Evolutionary conservation across 1,140 invertebrate species (phyloP).

Genomic region (Pygmarrhopalites habei): DNA sequence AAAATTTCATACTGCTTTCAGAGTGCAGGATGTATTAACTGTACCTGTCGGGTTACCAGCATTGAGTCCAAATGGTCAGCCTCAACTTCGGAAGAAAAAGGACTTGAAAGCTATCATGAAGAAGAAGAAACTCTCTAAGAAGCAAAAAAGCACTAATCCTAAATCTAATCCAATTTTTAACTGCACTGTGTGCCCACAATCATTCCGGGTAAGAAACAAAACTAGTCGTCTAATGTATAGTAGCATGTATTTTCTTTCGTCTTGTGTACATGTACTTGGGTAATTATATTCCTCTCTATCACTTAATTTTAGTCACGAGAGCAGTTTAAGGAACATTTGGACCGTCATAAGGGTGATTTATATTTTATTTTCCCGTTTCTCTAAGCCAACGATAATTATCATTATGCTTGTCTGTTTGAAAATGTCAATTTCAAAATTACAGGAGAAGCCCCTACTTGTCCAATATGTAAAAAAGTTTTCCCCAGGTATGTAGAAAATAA

Average conservation of each 20-base stretch:
- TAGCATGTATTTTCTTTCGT: too few relatives aligned
- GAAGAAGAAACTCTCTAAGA: not conserved
- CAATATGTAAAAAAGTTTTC: slow-evolving; percentile 16
- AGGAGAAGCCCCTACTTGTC: slow-evolving; percentile 11
- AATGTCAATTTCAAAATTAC: not conserved
- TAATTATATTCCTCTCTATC: too few relatives aligned
- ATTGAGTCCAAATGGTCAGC: not conserved
- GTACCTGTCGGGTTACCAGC: not conserved
- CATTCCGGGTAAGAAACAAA: too few relatives aligned
- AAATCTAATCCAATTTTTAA: not conserved
- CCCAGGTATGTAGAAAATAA: too few relatives aligned
- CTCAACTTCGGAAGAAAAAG: not conserved
- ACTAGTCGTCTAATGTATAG: too few relatives aligned
- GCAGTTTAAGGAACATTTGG: slow-evolving; percentile 7
- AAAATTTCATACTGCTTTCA: too few relatives aligned
- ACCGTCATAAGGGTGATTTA: slow-evolving; percentile 14
- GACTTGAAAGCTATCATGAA: not conserved
- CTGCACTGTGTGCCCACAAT: not conserved
- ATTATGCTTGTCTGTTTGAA: not conserved
- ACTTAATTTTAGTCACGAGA: too few relatives aligned
- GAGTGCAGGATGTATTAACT: not conserved
- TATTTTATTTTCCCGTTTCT: not conserved
- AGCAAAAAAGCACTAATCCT: not conserved
- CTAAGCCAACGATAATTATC: not conserved
- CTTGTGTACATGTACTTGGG: too few relatives aligned